Conservation (phyloP, 92 coral and sea anemone genomes). For the Paragorgia papillata region DNA sequence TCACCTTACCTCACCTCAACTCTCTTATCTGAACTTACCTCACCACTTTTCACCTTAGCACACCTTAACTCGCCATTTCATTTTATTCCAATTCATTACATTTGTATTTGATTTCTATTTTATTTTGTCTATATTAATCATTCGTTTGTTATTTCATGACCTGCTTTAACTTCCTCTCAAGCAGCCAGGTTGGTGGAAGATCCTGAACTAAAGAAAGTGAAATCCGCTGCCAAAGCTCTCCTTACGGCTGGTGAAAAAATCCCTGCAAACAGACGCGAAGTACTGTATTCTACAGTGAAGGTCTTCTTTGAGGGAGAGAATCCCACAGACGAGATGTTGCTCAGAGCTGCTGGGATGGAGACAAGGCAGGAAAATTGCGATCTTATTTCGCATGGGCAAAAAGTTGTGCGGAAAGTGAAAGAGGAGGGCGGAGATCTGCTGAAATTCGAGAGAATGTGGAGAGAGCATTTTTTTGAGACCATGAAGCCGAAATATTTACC, state of each 20-base stretch:
- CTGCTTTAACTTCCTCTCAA: conserved; percentile 69
- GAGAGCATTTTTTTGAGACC: conserved; percentile 76
- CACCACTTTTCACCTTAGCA: no score
- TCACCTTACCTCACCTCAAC: no score
- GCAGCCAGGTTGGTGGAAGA: conserved; percentile 73
- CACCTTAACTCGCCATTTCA: no score
- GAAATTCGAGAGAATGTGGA: conserved; percentile 90
- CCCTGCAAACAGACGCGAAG: conserved; percentile 65
- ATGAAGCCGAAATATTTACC: conserved; percentile 81
- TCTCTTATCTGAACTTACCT: no score
- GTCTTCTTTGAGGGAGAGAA: conserved; percentile 41
- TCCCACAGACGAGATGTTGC: conserved; percentile 66
- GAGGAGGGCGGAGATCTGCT: conserved; percentile 72
- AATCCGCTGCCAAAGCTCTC: conserved; percentile 89
- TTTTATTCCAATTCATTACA: no score
- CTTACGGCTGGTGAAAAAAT: conserved; percentile 63
- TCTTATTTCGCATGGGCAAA: conserved; percentile 82
- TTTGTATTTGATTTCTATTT: no score
- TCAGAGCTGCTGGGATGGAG: conserved; percentile 64
- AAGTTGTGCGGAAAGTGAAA: conserved; percentile 71
- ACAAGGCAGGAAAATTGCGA: conserved; percentile 70
- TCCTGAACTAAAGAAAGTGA: conserved; percentile 72
- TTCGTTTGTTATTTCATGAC: no score
- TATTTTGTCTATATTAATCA: no score
- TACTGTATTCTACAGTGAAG: conserved; percentile 56